Evolutionary conservation across 64 coral and sea anemone genomes (phyloP).

Genomic region (Porites australiensis): DNA sequence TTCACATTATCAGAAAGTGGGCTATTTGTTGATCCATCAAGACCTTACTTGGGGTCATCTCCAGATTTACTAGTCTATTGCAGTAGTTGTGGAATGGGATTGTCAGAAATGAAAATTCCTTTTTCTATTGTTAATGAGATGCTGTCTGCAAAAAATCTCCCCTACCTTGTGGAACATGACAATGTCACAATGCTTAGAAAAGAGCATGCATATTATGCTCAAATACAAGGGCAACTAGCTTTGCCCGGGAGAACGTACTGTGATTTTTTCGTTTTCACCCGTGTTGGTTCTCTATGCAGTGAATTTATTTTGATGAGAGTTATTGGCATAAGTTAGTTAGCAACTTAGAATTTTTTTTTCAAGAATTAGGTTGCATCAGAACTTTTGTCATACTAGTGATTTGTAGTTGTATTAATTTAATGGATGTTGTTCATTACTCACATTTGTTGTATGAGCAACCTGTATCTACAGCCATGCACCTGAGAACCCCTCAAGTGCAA

Average conservation of each 20-base stretch:
- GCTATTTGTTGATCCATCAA: constrained; percentile 48
- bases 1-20: constrained; percentile 29
- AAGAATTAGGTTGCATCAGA: neutral
- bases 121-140: constrained; percentile 28
- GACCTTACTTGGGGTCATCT: constrained; percentile 58
- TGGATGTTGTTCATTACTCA: neutral
- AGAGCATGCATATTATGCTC: constrained; percentile 27
- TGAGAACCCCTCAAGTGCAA: neutral
- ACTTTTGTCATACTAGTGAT: neutral
- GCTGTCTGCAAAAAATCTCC: neutral
- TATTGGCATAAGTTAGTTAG: neutral
- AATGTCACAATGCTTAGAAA: neutral
- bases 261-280: constrained; percentile 25
- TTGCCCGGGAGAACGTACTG: neutral
- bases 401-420: neutral
- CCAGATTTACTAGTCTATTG: constrained; percentile 60
- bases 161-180: neutral
- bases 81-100: constrained; percentile 33
- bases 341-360: neutral
- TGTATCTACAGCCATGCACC: neutral
- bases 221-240: constrained; percentile 12
- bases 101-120: constrained; percentile 53
- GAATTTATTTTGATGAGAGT: constrained; percentile 15
- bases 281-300: neutral
- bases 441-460: neutral